A percentile compares a stretch with the other conserved stretches of the same genome.
These are phyloP conservation scores for Hyperopisus bebe DNA, from an alignment of 2,113 vertebrate species.

Conservation along the genomic window DNA sequence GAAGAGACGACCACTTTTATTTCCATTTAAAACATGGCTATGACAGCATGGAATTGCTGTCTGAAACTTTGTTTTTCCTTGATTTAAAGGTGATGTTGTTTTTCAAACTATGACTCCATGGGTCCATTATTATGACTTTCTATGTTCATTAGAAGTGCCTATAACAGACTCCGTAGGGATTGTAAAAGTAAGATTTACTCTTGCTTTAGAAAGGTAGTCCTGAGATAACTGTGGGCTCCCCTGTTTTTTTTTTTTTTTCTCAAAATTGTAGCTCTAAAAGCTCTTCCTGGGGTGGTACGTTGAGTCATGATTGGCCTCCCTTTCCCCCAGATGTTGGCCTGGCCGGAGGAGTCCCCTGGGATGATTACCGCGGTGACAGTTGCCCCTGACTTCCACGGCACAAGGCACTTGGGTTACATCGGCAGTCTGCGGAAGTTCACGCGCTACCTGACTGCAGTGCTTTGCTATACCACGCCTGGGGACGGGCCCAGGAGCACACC, in stretches of 20 bases:
- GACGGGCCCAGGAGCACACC: constrained; percentile 62
- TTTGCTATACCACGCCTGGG: constrained; percentile 71
- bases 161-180: background rate
- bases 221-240: background rate
- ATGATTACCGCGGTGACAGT: constrained; percentile 55
- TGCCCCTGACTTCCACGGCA: constrained; percentile 64
- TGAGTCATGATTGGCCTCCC: background rate
- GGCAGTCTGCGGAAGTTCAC: constrained; percentile 67
- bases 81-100: background rate
- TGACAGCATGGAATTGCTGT: background rate
- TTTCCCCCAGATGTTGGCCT: constrained; percentile 55
- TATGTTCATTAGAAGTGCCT: background rate
- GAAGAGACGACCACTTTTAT: background rate
- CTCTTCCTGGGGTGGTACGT: background rate
- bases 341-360: constrained; percentile 56
- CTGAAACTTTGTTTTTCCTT: background rate
- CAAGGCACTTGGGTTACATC: constrained; percentile 59
- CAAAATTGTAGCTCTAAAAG: background rate
- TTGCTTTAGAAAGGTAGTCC: background rate
- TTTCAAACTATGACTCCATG: background rate
- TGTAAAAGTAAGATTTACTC: background rate
- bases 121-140: background rate
- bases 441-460: constrained; percentile 53
- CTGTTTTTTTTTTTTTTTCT: no score
- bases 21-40: background rate